phyloP scores from a whole-genome alignment of 2,888 invertebrate genomes.

The Aphodius granarius region DNA sequence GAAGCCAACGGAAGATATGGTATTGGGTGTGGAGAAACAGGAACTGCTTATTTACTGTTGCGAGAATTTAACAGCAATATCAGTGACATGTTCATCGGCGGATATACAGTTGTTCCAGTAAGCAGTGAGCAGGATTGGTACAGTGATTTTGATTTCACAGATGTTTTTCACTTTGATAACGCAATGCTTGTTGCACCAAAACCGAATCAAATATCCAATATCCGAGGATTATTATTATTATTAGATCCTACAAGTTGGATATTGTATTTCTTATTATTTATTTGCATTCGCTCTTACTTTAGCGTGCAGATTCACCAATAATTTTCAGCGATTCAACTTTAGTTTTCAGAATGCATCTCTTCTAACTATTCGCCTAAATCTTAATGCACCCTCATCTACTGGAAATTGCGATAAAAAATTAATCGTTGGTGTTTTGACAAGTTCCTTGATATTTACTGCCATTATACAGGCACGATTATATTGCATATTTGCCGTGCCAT shows the following conservation, averaged over 20 bases:
- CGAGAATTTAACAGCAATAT: conserved; percentile 5
- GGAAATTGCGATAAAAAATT: background rate
- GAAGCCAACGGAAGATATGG: background rate
- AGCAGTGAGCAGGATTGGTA: conserved; percentile 7
- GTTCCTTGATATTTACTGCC: background rate
- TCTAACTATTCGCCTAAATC: background rate
- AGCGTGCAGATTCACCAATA: background rate
- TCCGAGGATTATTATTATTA: background rate
- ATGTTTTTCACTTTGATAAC: background rate
- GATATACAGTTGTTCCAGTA: background rate
- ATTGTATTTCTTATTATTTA: background rate
- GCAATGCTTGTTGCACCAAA: background rate
- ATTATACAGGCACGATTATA: background rate
- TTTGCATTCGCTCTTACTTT: background rate
- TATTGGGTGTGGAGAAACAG: background rate
- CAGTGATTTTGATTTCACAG: conserved; percentile 3
- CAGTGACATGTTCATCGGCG: conserved; percentile 2
- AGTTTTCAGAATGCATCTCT: background rate
- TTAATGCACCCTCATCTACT: background rate
- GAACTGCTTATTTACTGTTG: conserved; percentile 2
- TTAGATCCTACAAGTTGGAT: background rate
- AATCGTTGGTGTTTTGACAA: background rate
- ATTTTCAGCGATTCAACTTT: background rate
- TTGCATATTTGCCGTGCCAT: background rate
- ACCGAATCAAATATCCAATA: background rate